These are phyloP conservation scores for Elmis aenea DNA, from an alignment of 2,888 invertebrate genomes.

Conservation along the genomic window DNA sequence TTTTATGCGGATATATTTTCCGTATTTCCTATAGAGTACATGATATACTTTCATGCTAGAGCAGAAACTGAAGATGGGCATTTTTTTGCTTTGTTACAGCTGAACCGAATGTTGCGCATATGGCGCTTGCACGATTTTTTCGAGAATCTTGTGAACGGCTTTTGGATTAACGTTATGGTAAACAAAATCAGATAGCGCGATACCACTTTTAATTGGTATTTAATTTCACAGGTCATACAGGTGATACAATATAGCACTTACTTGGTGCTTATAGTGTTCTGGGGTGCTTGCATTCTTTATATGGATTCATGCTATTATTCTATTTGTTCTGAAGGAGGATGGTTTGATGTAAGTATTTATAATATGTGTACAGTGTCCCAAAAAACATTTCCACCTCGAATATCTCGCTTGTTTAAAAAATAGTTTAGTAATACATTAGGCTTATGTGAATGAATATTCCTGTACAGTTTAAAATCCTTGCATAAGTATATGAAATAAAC, in stretches of 20 bases:
- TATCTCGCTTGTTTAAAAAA: no score
- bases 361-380: no score
- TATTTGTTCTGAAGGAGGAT: constrained; percentile 3
- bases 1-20: constrained; percentile 50
- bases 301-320: constrained; percentile 4
- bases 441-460: no score
- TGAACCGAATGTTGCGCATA: constrained; percentile 30
- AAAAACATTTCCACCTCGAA: no score
- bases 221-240: background rate
- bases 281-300: constrained; percentile 4
- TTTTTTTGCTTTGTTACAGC: constrained; percentile 7
- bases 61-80: background rate
- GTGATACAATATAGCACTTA: constrained; percentile 3
- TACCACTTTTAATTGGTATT: no score
- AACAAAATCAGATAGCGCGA: background rate
- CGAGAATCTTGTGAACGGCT: background rate
- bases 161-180: constrained; percentile 3
- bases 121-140: constrained; percentile 4
- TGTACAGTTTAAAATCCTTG: no score
- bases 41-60: constrained; percentile 32
- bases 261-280: constrained; percentile 1
- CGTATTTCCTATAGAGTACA: constrained; percentile 44
- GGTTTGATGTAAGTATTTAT: constrained; percentile 8
- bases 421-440: no score
- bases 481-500: no score